phyloP scores from a whole-genome alignment of 2,797 vertebrate species.

The Brachyrhaphis roseni region DNA sequence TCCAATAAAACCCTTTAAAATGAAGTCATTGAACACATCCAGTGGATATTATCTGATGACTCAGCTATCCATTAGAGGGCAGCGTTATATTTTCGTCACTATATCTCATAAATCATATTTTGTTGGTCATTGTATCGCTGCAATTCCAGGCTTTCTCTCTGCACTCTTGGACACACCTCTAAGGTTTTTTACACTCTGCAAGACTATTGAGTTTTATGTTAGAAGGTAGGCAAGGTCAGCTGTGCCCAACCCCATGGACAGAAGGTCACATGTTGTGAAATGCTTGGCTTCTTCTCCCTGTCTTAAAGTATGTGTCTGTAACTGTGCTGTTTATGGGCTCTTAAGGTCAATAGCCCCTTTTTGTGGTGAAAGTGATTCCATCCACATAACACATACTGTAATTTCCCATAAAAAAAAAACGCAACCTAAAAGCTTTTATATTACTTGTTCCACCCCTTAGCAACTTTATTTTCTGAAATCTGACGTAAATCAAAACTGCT shows the following conservation, averaged over 20 bases:
- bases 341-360: constrained; percentile 10
- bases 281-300: constrained; percentile 36
- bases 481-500: constrained; percentile 10
- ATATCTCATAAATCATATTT: constrained; percentile 22
- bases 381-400: constrained; percentile 11
- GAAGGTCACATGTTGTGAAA: constrained; percentile 38
- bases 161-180: constrained; percentile 22
- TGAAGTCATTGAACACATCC: constrained; percentile 32
- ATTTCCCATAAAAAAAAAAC: constrained; percentile 30
- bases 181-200: constrained; percentile 19
- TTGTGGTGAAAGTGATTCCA: constrained; percentile 45
- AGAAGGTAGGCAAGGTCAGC: constrained; percentile 74
- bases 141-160: constrained; percentile 22
- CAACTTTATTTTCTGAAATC: constrained; percentile 9
- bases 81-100: constrained; percentile 1
- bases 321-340: constrained; percentile 8
- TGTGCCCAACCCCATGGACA: constrained; percentile 75
- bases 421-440: constrained; percentile 13
- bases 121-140: constrained; percentile 29
- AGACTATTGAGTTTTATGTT: constrained; percentile 43
- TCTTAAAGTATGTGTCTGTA: constrained; percentile 17
- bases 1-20: constrained; percentile 22
- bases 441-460: neutral
- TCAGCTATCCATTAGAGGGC: constrained; percentile 1
- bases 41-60: constrained; percentile 19